These are phyloP conservation scores for Sebastes taczanowskii DNA, from an alignment of 2,797 vertebrate genomes.

Conservation along the genomic window DNA sequence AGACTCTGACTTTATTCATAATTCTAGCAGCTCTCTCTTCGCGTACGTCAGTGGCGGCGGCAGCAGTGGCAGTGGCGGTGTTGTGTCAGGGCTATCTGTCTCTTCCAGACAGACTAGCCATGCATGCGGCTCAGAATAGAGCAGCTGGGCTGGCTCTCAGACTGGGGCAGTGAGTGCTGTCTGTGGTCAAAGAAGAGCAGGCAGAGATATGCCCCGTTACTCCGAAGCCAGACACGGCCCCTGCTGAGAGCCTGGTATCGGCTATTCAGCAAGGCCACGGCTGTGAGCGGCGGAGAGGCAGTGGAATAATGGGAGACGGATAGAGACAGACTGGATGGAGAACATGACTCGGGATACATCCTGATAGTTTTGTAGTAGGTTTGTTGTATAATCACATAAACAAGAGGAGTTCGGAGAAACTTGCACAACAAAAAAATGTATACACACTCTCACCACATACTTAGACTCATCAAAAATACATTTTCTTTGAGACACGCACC, in stretches of 20 bases:
- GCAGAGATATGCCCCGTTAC: conserved; percentile 65
- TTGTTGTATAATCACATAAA: conserved; percentile 6
- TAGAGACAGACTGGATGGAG: conserved; percentile 20
- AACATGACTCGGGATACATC: conserved; percentile 4
- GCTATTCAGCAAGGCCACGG: conserved; percentile 37
- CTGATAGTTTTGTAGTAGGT: background rate
- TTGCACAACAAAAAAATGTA: background rate
- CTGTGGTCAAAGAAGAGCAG: conserved; percentile 68
- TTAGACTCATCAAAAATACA: conserved; percentile 2
- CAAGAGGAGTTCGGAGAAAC: background rate
- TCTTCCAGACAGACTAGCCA: conserved; percentile 67
- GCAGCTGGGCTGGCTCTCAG: conserved; percentile 57
- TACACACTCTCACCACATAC: background rate
- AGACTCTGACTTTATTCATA: conserved; percentile 48
- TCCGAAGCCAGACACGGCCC: conserved; percentile 55
- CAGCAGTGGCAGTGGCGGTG: conserved; percentile 22
- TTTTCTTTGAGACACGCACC: background rate
- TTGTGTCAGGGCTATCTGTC: conserved; percentile 68
- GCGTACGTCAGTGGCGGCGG: conserved; percentile 28
- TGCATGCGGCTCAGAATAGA: conserved; percentile 70
- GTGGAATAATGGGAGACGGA: conserved; percentile 33
- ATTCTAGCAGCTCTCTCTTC: conserved; percentile 39
- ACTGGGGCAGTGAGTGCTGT: conserved; percentile 55
- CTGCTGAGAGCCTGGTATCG: conserved; percentile 61
- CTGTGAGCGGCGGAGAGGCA: conserved; percentile 43